phyloP scores from a whole-genome alignment of 2,797 vertebrate species.

The Mus spretus region DNA sequence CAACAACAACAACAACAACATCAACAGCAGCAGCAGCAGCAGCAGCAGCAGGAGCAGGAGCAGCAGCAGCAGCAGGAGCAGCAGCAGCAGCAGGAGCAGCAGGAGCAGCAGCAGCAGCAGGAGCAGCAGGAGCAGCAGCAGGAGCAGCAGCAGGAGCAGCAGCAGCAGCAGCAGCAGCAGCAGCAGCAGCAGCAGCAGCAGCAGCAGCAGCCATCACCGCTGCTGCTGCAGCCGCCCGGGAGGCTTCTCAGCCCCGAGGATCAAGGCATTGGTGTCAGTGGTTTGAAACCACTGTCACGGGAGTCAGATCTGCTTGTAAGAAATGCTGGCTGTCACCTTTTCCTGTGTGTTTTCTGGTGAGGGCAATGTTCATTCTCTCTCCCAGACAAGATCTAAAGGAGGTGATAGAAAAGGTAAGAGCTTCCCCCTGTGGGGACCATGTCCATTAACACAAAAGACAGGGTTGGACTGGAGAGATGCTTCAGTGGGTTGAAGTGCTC shows the following conservation, averaged over 20 bases:
- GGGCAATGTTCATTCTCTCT: background rate
- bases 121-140: background rate
- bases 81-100: no score
- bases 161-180: no score
- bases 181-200: background rate
- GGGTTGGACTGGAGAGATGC: background rate
- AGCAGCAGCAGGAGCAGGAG: no score
- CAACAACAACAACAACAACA: background rate
- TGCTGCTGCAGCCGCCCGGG: no score
- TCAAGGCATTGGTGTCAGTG: fast-evolving
- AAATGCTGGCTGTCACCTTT: background rate
- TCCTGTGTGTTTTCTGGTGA: background rate
- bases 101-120: background rate
- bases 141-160: background rate
- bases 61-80: no score
- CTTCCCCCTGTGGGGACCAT: background rate
- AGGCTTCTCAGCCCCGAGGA: background rate
- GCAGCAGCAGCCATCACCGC: background rate
- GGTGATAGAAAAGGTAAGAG: background rate
- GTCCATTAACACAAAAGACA: background rate
- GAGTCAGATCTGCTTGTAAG: background rate
- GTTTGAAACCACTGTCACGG: background rate
- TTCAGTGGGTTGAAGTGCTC: background rate
- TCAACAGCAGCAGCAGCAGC: background rate
- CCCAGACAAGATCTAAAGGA: background rate